phyloP scores from a whole-genome alignment of 2,888 invertebrate species.

The Eueremaeus valkanovi region DNA sequence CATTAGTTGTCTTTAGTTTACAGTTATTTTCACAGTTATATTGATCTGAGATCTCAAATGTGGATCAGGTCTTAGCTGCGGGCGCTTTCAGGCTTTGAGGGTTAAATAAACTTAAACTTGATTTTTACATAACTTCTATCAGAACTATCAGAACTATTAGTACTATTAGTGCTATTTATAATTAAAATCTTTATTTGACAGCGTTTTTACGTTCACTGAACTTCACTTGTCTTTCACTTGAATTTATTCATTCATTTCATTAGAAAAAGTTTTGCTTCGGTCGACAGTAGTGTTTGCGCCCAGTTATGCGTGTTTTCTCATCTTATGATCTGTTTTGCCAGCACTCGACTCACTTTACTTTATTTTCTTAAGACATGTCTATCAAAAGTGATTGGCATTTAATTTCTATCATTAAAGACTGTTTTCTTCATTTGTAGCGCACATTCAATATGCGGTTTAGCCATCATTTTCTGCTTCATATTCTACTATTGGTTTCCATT shows the following conservation, averaged over 20 bases:
- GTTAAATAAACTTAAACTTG: conserved; percentile 28
- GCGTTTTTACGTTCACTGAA: conserved; percentile 18
- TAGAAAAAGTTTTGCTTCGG: too few relatives aligned
- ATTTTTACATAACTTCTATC: conserved; percentile 17
- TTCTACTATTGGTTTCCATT: background rate
- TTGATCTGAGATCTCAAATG: background rate
- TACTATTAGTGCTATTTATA: too few relatives aligned
- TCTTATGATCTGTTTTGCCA: background rate
- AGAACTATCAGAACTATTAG: too few relatives aligned
- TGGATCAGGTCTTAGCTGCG: conserved; percentile 28
- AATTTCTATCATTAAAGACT: background rate
- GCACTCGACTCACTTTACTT: background rate
- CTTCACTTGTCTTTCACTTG: conserved; percentile 32
- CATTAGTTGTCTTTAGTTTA: background rate
- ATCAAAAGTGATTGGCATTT: background rate
- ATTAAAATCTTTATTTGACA: conserved; percentile 5
- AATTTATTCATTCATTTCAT: too few relatives aligned
- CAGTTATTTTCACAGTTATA: background rate
- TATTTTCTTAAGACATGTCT: too few relatives aligned
- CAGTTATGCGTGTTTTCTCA: background rate
- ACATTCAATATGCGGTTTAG: background rate
- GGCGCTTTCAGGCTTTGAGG: conserved; percentile 5
- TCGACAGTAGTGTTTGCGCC: too few relatives aligned
- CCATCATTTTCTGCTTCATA: background rate
- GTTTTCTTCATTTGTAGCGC: background rate